Evolutionary conservation across 1,140 invertebrate genomes (phyloP).

Genomic region (Paraescarpia echinospica): DNA sequence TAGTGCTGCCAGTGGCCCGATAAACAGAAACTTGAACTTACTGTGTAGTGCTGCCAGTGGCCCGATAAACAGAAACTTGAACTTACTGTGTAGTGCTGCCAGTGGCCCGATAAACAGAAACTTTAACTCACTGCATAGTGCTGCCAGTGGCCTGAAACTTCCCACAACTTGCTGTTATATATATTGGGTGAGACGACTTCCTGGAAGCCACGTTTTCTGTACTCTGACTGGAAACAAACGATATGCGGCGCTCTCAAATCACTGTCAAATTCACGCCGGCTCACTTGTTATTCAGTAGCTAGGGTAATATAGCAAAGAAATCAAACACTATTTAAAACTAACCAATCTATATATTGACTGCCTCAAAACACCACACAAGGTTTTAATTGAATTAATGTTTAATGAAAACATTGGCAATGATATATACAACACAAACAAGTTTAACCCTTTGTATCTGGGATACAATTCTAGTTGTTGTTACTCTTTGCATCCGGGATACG

Average conservation of each 20-base stretch:
- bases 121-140: slow-evolving; percentile 76
- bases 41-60: neutral
- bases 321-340: neutral
- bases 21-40: neutral
- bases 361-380: neutral
- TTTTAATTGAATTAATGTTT: too few relatives aligned
- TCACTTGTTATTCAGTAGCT: neutral
- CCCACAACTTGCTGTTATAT: slow-evolving; percentile 96
- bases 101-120: slow-evolving; percentile 14
- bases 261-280: neutral
- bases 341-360: neutral
- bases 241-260: neutral
- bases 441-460: too few relatives aligned
- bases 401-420: too few relatives aligned
- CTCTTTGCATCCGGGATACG: too few relatives aligned
- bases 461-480: too few relatives aligned
- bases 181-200: slow-evolving; percentile 98
- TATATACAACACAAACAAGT: too few relatives aligned
- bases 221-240: slow-evolving; percentile 67
- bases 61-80: neutral
- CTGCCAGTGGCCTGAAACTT: slow-evolving; percentile 97
- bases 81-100: neutral
- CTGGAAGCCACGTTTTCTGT: slow-evolving; percentile 90
- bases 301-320: neutral
- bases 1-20: neutral